Evolutionary conservation across 2,797 vertebrate species (phyloP), one percentile per base, ranked within the genome.

Genomic region (Hydrolagus colliei): DNA sequence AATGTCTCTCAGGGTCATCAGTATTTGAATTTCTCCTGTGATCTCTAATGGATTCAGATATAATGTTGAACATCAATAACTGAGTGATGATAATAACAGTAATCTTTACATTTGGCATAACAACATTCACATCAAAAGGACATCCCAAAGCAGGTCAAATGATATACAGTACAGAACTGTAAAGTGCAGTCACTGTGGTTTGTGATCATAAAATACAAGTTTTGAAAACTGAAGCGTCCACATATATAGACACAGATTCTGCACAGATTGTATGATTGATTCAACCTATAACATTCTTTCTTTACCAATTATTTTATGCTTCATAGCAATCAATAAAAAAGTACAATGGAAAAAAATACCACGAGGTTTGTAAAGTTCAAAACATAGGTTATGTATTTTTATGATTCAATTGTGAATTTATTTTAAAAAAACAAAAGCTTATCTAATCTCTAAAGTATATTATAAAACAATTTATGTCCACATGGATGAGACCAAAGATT

Each of bases 391-490:
- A 35, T 68, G 22, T 67, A 16, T 20, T 71, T 52, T 35, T 20
- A 8, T 18, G 22, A 7, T 71, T n/a, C 32, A n/a, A 1, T 9
- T 18, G 65, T 20, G 20, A 84, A 84, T 20, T 84, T 8, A 84
- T 71, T 52, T 67, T 1, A 41, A 84, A 12, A 12, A 3, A 18
- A 77, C 16, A 27, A 27, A 20, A 59, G 41, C 52, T 35, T 41
- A 71, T 71, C 79, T 84, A 68, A 84, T 68, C 32, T 82, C 63
- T 11, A 20, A 71, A 71, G 10, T 84, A 84, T 84, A 71, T 18
- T 20, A 71, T 20, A 27, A 14, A 68, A 4, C 63, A 68, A 1
- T 71, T 20, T 16, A 18, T 16, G 20, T 14, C 11, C 65, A 84
- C 16, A 20, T 20, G 41, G 41, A 9, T 27, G 62, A 65, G 7